Base-by-base conservation (phyloP, 2,113 vertebrate genomes). In the Cynocephalus volans region DNA sequence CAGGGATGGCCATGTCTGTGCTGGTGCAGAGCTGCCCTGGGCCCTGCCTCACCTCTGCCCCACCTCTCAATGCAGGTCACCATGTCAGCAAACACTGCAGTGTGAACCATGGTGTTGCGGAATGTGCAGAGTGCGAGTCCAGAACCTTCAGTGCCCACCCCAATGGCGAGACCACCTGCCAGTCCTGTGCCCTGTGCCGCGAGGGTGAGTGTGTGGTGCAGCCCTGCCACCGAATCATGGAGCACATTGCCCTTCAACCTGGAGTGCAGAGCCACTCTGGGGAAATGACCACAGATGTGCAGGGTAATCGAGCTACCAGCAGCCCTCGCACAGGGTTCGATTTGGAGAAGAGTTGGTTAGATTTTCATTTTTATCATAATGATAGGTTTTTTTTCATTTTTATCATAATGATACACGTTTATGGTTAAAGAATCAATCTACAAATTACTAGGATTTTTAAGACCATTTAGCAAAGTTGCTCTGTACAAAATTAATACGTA, bases 71-170 rank as follows among this genome's bases (percentile, higher is more conserved):
- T 8, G 0, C 88, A 98, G 98, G 98, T 52, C 70, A 75, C 8
- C 69, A 82, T 0, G 94, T 98, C 5, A 65, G 8, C 41, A 1
- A 18, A 6, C 94, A 94, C 58, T 98, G 98, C 77, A 83, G 0
- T 0, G 0, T 0, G 41, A 33, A 93, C 0, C 96, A 69, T 5
- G 0, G 0, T 0, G 9, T 0, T 7, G 94, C 97, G 11, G 11
- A 0, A 1, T 98, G 98, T 28, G 0, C 0, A 0, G 1, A 0
- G 19, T 98, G 98, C 28, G 19, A 2, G 0, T 1, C 23, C 13
- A 96, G 89, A 33, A 79, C 83, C 64, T 98, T 79, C 41, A 97
- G 70, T 0, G 31, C 95, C 0, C 52, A 97, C 0, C n/a, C n/a
- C 2, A 98, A 94, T 0, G 90, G 72, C 23, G 33, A 97, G 64